These are phyloP conservation scores for Euleptes europaea DNA, from an alignment of 2,113 vertebrate species.

Conservation along the genomic window DNA sequence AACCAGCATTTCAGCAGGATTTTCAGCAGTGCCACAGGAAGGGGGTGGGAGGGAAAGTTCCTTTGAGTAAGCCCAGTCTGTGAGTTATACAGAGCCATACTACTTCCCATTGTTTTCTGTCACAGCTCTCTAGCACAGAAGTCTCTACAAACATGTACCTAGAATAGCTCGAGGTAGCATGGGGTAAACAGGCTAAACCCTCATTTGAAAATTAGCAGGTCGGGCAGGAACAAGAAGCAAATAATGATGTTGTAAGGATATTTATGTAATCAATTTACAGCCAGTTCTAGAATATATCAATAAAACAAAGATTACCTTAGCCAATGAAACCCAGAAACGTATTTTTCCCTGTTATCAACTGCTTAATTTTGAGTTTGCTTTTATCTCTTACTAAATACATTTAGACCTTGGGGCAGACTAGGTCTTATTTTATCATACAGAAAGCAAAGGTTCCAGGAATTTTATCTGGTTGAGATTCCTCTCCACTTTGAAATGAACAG, in stretches of 20 bases:
- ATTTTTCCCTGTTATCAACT: not conserved
- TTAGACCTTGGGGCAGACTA: not conserved
- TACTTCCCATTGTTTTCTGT: not conserved
- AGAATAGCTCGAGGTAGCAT: not conserved
- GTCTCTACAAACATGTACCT: not conserved
- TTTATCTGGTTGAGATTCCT: slow-evolving; percentile 10
- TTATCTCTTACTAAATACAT: not conserved
- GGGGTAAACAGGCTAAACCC: not conserved
- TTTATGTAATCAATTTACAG: not conserved
- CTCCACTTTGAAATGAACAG: not conserved
- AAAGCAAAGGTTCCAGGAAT: not conserved
- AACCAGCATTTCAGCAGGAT: too few species aligned
- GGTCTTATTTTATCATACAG: not conserved
- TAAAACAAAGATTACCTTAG: not conserved
- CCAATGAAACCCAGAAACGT: not conserved
- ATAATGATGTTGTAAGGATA: not conserved
- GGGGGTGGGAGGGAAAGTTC: too few species aligned
- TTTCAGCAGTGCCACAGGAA: too few species aligned
- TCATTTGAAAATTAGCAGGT: not conserved
- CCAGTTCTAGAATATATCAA: not conserved
- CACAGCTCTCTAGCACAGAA: not conserved
- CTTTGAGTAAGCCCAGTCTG: too few species aligned
- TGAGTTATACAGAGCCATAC: not conserved
- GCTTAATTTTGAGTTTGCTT: not conserved
- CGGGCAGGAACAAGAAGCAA: not conserved